Evolutionary conservation across 2,888 invertebrate species (phyloP).

Genomic region (Asteroscopus sphinx): DNA sequence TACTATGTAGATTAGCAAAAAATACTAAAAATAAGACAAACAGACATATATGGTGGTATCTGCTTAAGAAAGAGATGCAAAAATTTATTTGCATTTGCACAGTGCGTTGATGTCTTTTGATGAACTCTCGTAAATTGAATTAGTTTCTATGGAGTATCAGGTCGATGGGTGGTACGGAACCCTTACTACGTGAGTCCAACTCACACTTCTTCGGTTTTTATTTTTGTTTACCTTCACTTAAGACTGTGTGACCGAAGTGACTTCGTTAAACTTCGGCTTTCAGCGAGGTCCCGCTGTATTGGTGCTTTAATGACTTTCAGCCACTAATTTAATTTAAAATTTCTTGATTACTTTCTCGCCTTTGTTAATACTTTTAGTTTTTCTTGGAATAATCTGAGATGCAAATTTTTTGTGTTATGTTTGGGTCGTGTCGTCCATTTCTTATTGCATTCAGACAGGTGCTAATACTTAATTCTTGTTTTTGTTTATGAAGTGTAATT

Average conservation of each 20-base stretch:
- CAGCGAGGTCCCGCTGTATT: slow-evolving; percentile 35
- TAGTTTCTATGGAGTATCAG: too few relatives aligned
- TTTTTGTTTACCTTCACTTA: slow-evolving; percentile 54
- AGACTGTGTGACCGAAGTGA: slow-evolving; percentile 28
- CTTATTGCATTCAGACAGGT: slow-evolving; percentile 29
- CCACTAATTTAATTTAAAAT: slow-evolving; percentile 68
- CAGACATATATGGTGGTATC: too few relatives aligned
- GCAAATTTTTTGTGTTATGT: slow-evolving; percentile 31
- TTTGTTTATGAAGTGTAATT: slow-evolving; percentile 18
- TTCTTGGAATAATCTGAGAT: slow-evolving; percentile 41
- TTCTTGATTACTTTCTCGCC: slow-evolving; percentile 64
- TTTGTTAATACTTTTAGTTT: slow-evolving; percentile 49
- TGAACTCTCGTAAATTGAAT: too few relatives aligned
- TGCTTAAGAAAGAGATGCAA: too few relatives aligned
- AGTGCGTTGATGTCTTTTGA: too few relatives aligned
- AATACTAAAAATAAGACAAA: too few relatives aligned
- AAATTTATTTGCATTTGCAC: too few relatives aligned
- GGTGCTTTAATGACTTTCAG: slow-evolving; percentile 67
- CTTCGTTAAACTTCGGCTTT: slow-evolving; percentile 34
- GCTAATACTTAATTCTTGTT: slow-evolving; percentile 30
- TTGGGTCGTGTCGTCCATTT: slow-evolving; percentile 22
- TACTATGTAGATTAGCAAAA: too few relatives aligned
- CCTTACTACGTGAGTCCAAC: too few relatives aligned
- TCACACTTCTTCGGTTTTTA: too few relatives aligned
- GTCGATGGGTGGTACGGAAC: too few relatives aligned